A percentile compares a stretch with the other conserved stretches of the same genome.
These are phyloP conservation scores for Fissipunctia ypsillon DNA, from an alignment of 2,888 invertebrate species.

Conservation along the genomic window DNA sequence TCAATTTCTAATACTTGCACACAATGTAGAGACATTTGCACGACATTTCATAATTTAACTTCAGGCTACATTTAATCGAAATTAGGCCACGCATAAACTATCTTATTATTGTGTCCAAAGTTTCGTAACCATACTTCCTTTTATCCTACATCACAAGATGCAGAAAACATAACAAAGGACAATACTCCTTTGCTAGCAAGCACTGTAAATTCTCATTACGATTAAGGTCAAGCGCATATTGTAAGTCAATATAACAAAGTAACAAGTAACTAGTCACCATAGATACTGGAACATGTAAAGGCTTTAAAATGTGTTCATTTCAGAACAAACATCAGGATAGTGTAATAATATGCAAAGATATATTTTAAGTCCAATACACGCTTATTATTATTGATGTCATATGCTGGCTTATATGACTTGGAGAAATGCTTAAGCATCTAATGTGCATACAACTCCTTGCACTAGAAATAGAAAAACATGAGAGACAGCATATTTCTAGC, in stretches of 20 bases:
- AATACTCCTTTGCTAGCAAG: slow-evolving; percentile 38
- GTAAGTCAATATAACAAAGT: slow-evolving; percentile 44
- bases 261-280: slow-evolving; percentile 25
- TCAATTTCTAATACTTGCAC: slow-evolving; percentile 39
- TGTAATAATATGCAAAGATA: slow-evolving; percentile 17
- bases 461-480: slow-evolving; percentile 21
- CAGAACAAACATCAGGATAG: slow-evolving; percentile 8
- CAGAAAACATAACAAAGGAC: slow-evolving; percentile 50
- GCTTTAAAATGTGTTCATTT: slow-evolving; percentile 18
- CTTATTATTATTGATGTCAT: slow-evolving; percentile 14
- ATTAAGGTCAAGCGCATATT: slow-evolving; percentile 55
- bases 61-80: slow-evolving; percentile 37
- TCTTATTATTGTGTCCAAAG: slow-evolving; percentile 31
- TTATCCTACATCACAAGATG: slow-evolving; percentile 35
- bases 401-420: background rate
- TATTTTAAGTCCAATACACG: slow-evolving; percentile 4
- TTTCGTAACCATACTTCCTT: slow-evolving; percentile 50
- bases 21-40: slow-evolving; percentile 55
- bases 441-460: slow-evolving; percentile 17
- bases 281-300: slow-evolving; percentile 9
- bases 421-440: slow-evolving; percentile 16
- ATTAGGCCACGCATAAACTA: slow-evolving; percentile 55
- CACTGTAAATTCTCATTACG: slow-evolving; percentile 54
- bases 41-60: slow-evolving; percentile 59
- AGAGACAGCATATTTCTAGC: slow-evolving; percentile 20